Evolutionary conservation across 2,797 vertebrate species (phyloP).

Genomic region (Discoglossus pictus): DNA sequence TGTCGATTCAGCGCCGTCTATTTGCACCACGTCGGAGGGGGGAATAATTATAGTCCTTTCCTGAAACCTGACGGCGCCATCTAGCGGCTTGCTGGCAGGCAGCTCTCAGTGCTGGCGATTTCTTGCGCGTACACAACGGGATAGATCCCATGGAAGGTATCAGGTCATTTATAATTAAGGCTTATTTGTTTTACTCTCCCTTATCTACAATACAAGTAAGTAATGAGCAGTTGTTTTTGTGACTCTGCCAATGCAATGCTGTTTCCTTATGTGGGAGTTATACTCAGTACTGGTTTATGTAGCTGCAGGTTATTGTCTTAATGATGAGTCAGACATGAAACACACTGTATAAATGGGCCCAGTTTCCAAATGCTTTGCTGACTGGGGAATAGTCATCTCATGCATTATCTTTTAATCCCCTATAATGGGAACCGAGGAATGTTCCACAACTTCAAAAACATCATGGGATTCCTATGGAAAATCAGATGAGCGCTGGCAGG

Average conservation of each 20-base stretch:
- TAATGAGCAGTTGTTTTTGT: slow-evolving; percentile 8
- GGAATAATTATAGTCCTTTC: no score
- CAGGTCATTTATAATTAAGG: no score
- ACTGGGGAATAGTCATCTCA: slow-evolving; percentile 25
- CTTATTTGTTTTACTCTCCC: no score
- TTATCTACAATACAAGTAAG: no score
- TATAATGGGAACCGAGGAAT: slow-evolving; percentile 28
- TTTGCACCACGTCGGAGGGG: no score
- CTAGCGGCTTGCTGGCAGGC: no score
- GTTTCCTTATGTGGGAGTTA: not conserved
- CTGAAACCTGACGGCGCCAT: no score
- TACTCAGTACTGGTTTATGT: not conserved
- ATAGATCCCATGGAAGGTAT: no score
- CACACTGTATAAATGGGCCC: not conserved
- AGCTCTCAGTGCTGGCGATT: no score
- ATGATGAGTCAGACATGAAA: slow-evolving; percentile 21
- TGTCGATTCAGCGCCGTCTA: no score
- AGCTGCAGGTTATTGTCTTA: not conserved
- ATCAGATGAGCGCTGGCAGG: slow-evolving; percentile 21
- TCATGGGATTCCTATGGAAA: slow-evolving; percentile 30
- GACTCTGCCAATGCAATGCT: slow-evolving; percentile 1
- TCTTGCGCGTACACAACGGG: no score
- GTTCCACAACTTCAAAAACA: not conserved
- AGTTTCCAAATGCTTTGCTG: slow-evolving; percentile 22
- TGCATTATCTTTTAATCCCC: slow-evolving; percentile 41